Conservation (phyloP, 2,888 invertebrate genomes). For the Trachelus iudaicus region DNA sequence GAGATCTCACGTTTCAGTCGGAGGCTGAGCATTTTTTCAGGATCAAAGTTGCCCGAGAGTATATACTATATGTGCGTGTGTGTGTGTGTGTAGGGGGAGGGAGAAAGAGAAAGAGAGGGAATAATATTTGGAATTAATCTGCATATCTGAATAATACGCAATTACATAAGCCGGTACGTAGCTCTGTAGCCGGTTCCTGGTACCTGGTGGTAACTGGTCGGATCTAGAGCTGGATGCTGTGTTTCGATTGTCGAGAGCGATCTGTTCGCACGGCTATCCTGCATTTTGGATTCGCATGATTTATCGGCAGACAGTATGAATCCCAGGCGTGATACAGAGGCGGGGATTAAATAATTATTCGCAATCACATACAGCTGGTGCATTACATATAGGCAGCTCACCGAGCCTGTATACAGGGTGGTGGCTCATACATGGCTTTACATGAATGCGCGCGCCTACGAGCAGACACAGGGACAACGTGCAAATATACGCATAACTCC, state of each 20-base stretch:
- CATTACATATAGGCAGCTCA: constrained; percentile 36
- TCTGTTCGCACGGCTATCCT: background rate
- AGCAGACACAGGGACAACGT: constrained; percentile 1
- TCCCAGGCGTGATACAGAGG: constrained; percentile 36
- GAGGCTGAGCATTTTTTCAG: background rate
- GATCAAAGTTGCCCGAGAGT: too few species aligned
- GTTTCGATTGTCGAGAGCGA: background rate
- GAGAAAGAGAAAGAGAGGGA: background rate
- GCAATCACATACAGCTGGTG: constrained; percentile 52
- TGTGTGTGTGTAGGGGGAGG: too few species aligned
- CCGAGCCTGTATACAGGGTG: background rate
- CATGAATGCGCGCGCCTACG: constrained; percentile 14
- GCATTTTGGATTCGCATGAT: constrained; percentile 30
- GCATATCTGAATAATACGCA: background rate
- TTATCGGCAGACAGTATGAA: constrained; percentile 50
- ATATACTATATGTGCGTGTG: too few species aligned
- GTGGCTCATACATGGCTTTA: constrained; percentile 25
- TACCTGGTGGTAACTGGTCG: background rate
- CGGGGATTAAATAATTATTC: constrained; percentile 58
- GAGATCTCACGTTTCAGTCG: background rate
- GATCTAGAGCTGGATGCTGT: background rate
- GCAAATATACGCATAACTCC: constrained; percentile 19
- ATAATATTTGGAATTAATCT: background rate
- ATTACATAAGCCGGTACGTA: background rate
- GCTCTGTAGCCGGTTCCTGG: background rate